Evolutionary conservation across 92 coral and sea anemone genomes (phyloP), one percentile per base, ranked within the genome.

Genomic region (Zoanthus sociatus): DNA sequence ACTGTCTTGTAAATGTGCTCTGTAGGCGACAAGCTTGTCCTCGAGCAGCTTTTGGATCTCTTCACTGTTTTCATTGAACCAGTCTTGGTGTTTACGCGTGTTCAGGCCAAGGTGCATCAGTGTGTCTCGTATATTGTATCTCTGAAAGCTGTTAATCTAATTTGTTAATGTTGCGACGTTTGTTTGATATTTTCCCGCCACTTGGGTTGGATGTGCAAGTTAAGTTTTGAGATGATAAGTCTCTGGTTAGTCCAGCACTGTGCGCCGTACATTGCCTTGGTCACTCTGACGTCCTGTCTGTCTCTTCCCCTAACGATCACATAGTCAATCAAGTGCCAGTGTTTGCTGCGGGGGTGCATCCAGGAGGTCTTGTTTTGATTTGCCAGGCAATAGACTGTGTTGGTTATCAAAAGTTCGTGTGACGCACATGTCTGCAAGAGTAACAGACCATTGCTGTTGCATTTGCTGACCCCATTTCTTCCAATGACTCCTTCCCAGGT

Each of bases 401-500:
- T 82, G 87, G 91, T 71, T 55, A 88, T 82, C 55, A 54, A 32
- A 37, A 81, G 82, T 55, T 44, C 61, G 9, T 70, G 75, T 18
- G 3, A 45, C 9, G 87, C 68, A 44, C 82, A 71, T 45, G 21
- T 5, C 67, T 54, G 12, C 68, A 82, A 50, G 1, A 88, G 74
- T 9, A 88, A 82, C 17, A 70, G 75, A 54, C 87, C 90, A 32
- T 88, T 91, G 9, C 84, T 78, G 89, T 84, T 88, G 77, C 78
- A 68, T 17, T 84, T 83, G 17, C 93, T 87, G 7, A 88, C 76
- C 55, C 89, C 91, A 78, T 88, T 76, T 50, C 53, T 60, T 31
- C 90, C 92, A 51, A 87, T 31, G 45, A 84, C 79, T 30, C 87
- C 53, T 9, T 77, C 66, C 92, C 91, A 76, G 64, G 92, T 31